Conservation (phyloP, 1,140 invertebrate species). For the Drosophila subobscura region DNA sequence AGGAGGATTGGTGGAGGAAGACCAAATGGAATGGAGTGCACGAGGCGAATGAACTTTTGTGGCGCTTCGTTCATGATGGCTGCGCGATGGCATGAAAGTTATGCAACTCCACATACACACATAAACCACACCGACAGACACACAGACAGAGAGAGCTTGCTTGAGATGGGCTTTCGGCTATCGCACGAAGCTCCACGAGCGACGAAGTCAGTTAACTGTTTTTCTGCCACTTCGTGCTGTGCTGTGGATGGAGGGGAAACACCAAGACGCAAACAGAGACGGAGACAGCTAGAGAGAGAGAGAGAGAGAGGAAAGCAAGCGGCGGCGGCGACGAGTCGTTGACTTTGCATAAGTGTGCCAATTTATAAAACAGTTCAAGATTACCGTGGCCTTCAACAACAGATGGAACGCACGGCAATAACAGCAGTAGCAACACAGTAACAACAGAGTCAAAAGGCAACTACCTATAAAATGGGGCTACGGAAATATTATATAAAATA, state of each 20-base stretch:
- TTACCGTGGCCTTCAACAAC: constrained; percentile 67
- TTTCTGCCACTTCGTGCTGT: constrained; percentile 55
- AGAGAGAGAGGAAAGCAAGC: constrained; percentile 21
- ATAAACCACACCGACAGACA: constrained; percentile 25
- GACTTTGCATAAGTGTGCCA: constrained; percentile 81
- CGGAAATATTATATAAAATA: too few relatives aligned
- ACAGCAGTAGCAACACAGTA: not conserved
- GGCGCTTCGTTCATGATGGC: constrained; percentile 65
- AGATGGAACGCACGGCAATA: constrained; percentile 34
- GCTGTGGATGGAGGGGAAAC: constrained; percentile 24
- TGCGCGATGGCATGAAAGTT: constrained; percentile 77
- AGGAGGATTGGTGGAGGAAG: constrained; percentile 23
- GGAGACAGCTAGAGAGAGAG: constrained; percentile 16
- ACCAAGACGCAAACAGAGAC: not conserved
- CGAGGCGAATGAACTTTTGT: constrained; percentile 82
- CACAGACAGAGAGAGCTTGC: constrained; percentile 32
- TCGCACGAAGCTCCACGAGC: constrained; percentile 38
- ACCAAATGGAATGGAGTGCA: constrained; percentile 71
- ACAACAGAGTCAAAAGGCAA: constrained; percentile 2
- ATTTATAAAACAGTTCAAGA: constrained; percentile 69
- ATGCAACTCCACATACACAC: constrained; percentile 70
- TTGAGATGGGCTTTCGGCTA: constrained; percentile 68
- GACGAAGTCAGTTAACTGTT: constrained; percentile 75
- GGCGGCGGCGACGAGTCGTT: constrained; percentile 63
- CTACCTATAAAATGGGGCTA: not conserved